Evolutionary conservation across 2,888 invertebrate species (phyloP), one percentile per base, ranked within the genome.

Genomic region (Cephus runcator): DNA sequence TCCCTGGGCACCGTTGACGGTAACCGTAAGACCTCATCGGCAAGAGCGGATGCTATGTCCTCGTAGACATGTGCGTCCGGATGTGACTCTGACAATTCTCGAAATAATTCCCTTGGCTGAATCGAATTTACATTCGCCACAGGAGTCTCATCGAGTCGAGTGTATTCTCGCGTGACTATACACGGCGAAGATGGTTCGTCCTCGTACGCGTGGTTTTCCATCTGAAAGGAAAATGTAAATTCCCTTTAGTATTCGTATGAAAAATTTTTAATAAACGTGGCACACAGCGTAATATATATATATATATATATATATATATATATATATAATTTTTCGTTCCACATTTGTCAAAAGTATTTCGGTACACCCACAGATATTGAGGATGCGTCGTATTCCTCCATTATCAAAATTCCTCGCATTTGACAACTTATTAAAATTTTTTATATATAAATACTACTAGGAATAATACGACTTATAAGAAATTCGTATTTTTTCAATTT

Each of bases 201-300:
- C 81, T 91, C 91, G 85, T 88, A 91, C 69, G 87, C 91, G 81
- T 87, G 87, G 82, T 91, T 91, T 85, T 91, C 91, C 91, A 91
- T 91, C 91, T 89, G 85, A 75, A 83, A 80, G 30, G 34, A 77
- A 56, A 56, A 56, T 9, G 6, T 9, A 23, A 23, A 56, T 56
- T 56, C 23, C 23, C 23, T 23, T 23, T 23, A 23, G 23, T 23
- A 56, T 23, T 23, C 56, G 1, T 23, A 23, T 23, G 2, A 56
- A 23, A 23, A 6, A 35, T 12, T 40, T 6, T 4, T 40, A 23
- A 40, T 15, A 40, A 15, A 40, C 40, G 15, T 40, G 6, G 3
- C 12, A 35, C 12, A 35, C 12, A 12, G 35, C 35, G 12, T 12
- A 12, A 35, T 12, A 12, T 12, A 35, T 35, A 12, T 1, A 34